Evolutionary conservation across 2,888 invertebrate genomes (phyloP).

Genomic region (Drosophila demipolita): DNA sequence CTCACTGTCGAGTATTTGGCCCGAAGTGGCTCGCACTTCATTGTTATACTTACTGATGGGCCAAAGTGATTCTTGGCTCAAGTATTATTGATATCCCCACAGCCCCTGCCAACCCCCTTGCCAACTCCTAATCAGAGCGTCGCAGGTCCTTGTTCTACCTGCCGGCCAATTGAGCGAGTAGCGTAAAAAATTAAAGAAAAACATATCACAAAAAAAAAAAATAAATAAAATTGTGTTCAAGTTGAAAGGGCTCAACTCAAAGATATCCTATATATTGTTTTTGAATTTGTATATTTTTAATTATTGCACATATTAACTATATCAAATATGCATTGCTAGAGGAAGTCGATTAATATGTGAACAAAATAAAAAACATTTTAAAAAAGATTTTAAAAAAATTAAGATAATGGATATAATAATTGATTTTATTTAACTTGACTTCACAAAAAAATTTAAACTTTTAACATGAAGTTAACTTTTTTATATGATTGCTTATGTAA

Average conservation of each 20-base stretch:
- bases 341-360: background rate
- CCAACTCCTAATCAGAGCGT: conserved; percentile 27
- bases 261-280: background rate
- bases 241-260: background rate
- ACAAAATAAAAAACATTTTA: background rate
- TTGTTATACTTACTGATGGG: conserved; percentile 68
- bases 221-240: background rate
- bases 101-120: conserved; percentile 12
- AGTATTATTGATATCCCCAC: conserved; percentile 58
- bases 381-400: too few species aligned
- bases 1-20: conserved; percentile 34
- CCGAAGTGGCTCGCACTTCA: conserved; percentile 66
- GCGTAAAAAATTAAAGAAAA: conserved; percentile 75
- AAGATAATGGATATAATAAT: background rate
- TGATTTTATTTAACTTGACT: background rate
- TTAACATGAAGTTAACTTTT: background rate
- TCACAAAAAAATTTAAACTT: background rate
- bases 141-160: background rate
- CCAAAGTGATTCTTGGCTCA: conserved; percentile 50
- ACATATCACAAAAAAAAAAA: conserved; percentile 35
- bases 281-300: background rate
- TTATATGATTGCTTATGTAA: background rate
- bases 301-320: background rate
- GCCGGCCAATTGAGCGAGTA: conserved; percentile 59
- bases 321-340: background rate